Conservation (phyloP, 2,888 invertebrate genomes). For the Drosophila algonquin region DNA sequence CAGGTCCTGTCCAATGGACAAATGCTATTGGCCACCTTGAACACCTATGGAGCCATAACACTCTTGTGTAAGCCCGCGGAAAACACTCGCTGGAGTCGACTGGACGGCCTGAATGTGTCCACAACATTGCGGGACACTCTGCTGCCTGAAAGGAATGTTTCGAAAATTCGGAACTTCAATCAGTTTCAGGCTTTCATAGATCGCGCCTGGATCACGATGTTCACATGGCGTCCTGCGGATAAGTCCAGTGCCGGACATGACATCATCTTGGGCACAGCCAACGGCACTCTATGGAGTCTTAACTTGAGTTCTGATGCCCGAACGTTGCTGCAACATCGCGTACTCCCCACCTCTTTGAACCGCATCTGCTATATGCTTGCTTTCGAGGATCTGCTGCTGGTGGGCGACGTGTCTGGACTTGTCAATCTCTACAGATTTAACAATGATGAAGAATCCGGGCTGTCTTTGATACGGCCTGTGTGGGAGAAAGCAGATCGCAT, state of each 20-base stretch:
- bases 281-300: slow-evolving; percentile 72
- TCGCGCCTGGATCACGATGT: slow-evolving; percentile 74
- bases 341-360: slow-evolving; percentile 62
- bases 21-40: slow-evolving; percentile 65
- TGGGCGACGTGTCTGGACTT: slow-evolving; percentile 68
- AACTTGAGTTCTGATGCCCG: slow-evolving; percentile 25
- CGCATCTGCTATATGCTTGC: slow-evolving; percentile 64
- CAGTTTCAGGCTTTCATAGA: slow-evolving; percentile 60
- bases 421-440: slow-evolving; percentile 66
- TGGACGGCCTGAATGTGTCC: slow-evolving; percentile 35
- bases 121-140: slow-evolving; percentile 40
- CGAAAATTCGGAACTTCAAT: slow-evolving; percentile 49
- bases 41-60: slow-evolving; percentile 71
- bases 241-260: background rate
- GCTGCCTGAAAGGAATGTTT: slow-evolving; percentile 26
- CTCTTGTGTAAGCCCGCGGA: slow-evolving; percentile 54
- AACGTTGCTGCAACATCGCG: slow-evolving; percentile 37
- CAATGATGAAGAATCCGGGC: background rate
- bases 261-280: slow-evolving; percentile 73
- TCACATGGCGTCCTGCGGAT: slow-evolving; percentile 59
- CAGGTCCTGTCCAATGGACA: slow-evolving; percentile 31
- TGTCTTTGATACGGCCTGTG: slow-evolving; percentile 62
- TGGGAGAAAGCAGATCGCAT: slow-evolving; percentile 79
- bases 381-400: slow-evolving; percentile 67
- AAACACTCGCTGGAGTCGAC: slow-evolving; percentile 57